Conservation (phyloP, 2,797 vertebrate genomes). For the Schizothorax lantsangensis region DNA sequence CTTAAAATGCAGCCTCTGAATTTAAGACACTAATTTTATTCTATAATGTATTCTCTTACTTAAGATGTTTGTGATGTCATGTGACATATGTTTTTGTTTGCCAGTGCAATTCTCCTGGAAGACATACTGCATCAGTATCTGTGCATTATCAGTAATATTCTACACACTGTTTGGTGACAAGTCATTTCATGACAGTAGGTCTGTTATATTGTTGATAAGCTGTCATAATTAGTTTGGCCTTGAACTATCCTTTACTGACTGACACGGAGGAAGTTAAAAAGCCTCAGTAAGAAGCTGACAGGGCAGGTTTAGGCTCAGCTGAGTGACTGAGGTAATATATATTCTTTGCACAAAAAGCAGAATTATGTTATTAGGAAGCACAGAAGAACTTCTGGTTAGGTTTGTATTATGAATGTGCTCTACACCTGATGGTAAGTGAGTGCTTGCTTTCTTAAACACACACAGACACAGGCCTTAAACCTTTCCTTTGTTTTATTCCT, state of each 20-base stretch:
- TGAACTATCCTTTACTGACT: not conserved
- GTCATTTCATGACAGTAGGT: not conserved
- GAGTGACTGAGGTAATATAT: not conserved
- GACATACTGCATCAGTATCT: too few species aligned
- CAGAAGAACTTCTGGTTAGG: conserved; percentile 25
- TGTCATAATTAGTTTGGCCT: not conserved
- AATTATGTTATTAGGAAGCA: conserved; percentile 14
- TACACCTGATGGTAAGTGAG: conserved; percentile 60
- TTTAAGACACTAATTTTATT: too few species aligned
- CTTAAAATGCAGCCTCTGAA: too few species aligned
- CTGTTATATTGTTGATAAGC: not conserved
- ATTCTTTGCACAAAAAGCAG: not conserved
- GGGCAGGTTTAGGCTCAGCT: not conserved
- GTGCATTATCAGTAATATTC: too few species aligned
- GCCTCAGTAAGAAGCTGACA: not conserved
- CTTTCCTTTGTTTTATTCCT: conserved; percentile 59
- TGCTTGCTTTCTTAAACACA: not conserved
- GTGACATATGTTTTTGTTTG: too few species aligned
- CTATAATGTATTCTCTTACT: too few species aligned
- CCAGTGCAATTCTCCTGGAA: too few species aligned
- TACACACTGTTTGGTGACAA: too few species aligned
- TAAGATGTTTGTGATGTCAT: too few species aligned
- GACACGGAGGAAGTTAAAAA: not conserved
- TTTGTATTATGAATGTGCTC: not conserved
- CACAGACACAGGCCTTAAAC: not conserved